Evolutionary conservation across 2,113 vertebrate genomes (phyloP).

Genomic region (Nannobrachium achirus): DNA sequence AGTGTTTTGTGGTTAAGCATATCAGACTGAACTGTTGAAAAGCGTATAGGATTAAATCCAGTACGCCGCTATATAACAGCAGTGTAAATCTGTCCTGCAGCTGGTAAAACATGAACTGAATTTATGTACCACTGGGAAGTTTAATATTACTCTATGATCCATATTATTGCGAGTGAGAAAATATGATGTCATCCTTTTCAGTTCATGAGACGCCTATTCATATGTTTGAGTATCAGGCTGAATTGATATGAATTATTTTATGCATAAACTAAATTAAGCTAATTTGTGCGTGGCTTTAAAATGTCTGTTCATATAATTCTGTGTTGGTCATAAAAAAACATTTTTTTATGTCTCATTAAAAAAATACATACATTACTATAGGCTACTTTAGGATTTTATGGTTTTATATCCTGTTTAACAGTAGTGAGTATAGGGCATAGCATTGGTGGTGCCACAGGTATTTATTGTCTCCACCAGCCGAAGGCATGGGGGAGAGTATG

Average conservation of each 20-base stretch:
- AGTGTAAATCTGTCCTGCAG: not conserved
- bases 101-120: not conserved
- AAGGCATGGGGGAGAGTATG: too few species aligned
- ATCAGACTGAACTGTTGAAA: not conserved
- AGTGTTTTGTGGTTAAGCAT: not conserved
- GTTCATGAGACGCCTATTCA: conserved; percentile 17
- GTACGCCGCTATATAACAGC: not conserved
- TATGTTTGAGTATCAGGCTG: conserved; percentile 31
- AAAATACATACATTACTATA: too few species aligned
- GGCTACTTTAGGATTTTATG: too few species aligned
- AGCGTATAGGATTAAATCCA: not conserved
- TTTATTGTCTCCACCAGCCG: too few species aligned
- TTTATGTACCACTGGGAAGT: not conserved
- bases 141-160: not conserved
- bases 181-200: not conserved
- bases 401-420: too few species aligned
- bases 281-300: not conserved
- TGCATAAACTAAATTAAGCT: conserved; percentile 42
- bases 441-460: too few species aligned
- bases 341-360: too few species aligned
- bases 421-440: too few species aligned
- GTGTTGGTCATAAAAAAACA: not conserved
- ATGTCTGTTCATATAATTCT: not conserved
- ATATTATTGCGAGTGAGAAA: not conserved
- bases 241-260: conserved; percentile 18